phyloP scores from a whole-genome alignment of 2,888 invertebrate genomes.

The Trichogramma dendrolimi region DNA sequence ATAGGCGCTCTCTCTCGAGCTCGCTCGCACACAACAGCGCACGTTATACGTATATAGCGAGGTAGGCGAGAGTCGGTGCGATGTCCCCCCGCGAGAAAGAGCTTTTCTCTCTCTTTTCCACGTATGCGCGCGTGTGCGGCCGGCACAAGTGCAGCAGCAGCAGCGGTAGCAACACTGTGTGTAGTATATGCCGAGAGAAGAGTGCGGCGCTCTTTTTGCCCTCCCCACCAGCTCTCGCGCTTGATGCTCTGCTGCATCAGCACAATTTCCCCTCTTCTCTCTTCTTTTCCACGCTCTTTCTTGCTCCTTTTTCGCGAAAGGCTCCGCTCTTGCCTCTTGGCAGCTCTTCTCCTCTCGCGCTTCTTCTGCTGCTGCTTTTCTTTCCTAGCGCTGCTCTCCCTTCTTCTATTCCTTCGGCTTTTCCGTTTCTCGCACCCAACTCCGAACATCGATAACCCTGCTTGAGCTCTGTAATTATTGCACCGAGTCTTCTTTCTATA shows the following conservation, averaged over 20 bases:
- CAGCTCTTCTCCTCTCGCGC: background rate
- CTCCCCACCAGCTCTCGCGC: too few relatives aligned
- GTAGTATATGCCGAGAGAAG: too few relatives aligned
- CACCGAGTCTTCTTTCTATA: too few relatives aligned
- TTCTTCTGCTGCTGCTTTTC: background rate
- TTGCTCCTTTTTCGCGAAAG: conserved; percentile 22
- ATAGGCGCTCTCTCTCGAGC: conserved; percentile 10
- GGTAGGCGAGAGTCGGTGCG: background rate
- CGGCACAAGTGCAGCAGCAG: background rate
- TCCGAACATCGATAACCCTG: too few relatives aligned
- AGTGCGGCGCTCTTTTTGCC: too few relatives aligned
- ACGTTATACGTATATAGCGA: background rate
- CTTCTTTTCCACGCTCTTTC: conserved; percentile 20
- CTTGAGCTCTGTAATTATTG: too few relatives aligned
- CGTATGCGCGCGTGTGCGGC: background rate
- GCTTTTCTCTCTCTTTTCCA: background rate
- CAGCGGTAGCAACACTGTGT: too few relatives aligned
- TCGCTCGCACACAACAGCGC: conserved; percentile 19
- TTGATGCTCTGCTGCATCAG: conserved; percentile 14
- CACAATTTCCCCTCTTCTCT: conserved; percentile 19
- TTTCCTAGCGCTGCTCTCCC: conserved; percentile 9
- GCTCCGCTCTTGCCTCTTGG: conserved; percentile 11
- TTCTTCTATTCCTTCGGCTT: conserved; percentile 12
- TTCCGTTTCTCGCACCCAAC: too few relatives aligned
- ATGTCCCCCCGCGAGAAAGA: background rate